Evolutionary conservation across 2,888 invertebrate genomes (phyloP), one percentile per base, ranked within the genome.

Genomic region (Malachius bipustulatus): DNA sequence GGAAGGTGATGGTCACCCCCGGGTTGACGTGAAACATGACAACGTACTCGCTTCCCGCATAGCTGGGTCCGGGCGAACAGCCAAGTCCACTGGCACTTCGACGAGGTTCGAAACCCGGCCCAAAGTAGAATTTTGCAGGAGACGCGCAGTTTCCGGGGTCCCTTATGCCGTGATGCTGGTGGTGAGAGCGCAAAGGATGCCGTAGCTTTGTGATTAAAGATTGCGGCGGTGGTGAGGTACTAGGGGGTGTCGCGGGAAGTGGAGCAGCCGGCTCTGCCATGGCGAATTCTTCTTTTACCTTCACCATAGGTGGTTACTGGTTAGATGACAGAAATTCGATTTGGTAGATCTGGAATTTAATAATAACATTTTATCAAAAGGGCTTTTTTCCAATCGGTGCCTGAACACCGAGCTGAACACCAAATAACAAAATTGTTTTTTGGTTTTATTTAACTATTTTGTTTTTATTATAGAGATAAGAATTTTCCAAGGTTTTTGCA

Each of bases 1-100:
- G 73, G 51, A 83, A 75, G 45, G 77, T 76, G 56, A 83, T 75
- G 14, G 77, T 76, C 50, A 82, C 79, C n/a, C 82, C 82, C 8
- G 77, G 76, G 61, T 79, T 76, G 48, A 82, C 73, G 59, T 82
- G 82, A 52, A 82, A 73, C 50, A 77, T 70, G 45, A 82, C 79
- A 39, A 80, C 73, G 55, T 77, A 75, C 52, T 77, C 73, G 16
- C 47, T 46, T 34, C 50, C 52, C 14, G 56, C 52, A 35, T 53
- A 54, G 35, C 53, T 54, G 16, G 53, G 55, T 6, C 52, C 54
- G 13, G 51, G 47, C 10, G 47, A 46, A 26, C 36, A 43, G 32
- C 44, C 44, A 31, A 46, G 46, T 4, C 47, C 47, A n/a, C 45
- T 44, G 16, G 44, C 40, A 45, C 64, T 66, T 42, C 60, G 63